Base-by-base conservation (phyloP, 2,888 invertebrate genomes). In the Arge pagana region DNA sequence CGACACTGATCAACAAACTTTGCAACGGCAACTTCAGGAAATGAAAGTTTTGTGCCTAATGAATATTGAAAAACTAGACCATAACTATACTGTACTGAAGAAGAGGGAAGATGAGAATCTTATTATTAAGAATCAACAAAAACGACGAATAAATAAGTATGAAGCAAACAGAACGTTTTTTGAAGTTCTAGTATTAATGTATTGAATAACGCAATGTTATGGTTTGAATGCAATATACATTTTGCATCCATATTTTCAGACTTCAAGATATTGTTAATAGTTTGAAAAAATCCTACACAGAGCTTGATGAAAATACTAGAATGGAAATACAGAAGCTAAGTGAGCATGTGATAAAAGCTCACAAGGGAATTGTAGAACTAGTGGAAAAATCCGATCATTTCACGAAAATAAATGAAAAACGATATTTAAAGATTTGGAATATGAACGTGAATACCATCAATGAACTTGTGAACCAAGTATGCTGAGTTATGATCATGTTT, bases 1-100 rank as follows among this genome's bases (percentile, higher is more conserved):
- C 3, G 88, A 88, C 66, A 80, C 81, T 7, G 83, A 89, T 57
- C 84, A 85, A 52, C 89, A 92, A 72, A 83, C 84, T 31, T 78
- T 94, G 50, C 86, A 93, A 67, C 84, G 86, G 58, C 91, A 95
- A 74, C 79, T 94, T 56, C 86, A 90, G 64, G 83, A 84, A 61
- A 82, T 89, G 18, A 90, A 93, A 72, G 87, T 89, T 4, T 82
- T 88, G 4, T 90, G 91, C 55, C 80, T 92, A 45, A 83, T 94
- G 62, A 95, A 95, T 70, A 86, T 88, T 8, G 94, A 95, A 72
- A 95, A 95, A 74, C 81, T 96, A 48, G 90, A 93, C 64, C 96
- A 95, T 70, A 95, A 93, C 71, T 93, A 91, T 71, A 89, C 91
- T 68, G 85, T 93, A 6, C 74, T 96, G 37, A 90, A 89, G 76